Base-by-base conservation (phyloP, 1,140 invertebrate species). In the Coboldia fuscipes region DNA sequence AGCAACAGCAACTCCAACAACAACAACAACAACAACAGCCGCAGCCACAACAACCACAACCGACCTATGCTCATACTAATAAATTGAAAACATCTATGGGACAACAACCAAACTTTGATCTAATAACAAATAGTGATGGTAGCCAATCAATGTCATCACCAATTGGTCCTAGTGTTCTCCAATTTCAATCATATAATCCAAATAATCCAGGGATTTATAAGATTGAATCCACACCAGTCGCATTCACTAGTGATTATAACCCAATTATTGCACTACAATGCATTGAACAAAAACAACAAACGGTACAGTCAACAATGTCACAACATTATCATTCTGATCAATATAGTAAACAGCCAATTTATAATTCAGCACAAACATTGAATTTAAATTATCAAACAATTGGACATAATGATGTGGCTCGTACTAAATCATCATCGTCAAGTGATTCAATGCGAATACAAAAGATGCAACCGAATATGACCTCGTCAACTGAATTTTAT, bases 131-230 rank as follows among this genome's bases (percentile, higher is more conserved):
- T 8, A 7, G 23, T 24, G 23, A 7, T 7, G n/a, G n/a, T 24
- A n/a, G 13, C 29, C 14, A 22, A 30, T 30, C 19, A 30, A 8
- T 14, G 22, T 18, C 35, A 36, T n/a, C 24, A 27, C 8, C 35
- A 16, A 8, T 14, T 13, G 17, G 15, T 16, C 33, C 21, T 17
- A 36, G 14, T 24, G 51, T 55, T 21, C 39, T 55, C 3, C 51
- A 55, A 33, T 54, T 51, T 37, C 52, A 55, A 34, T 55, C 52
- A 0, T 55, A 55, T 37, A 55, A 55, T 38, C 52, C 52, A 3
- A 55, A 51, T 15, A 55, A 55, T 43, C 51, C 52, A 8, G 52
- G 50, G 8, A 50, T 55, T 8, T 55, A 50, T 27, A 55, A 55
- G 41, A 53, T 55, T 10, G 52, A 55, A 27, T 54, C 52, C 1